phyloP scores from a whole-genome alignment of 2,888 invertebrate genomes.

The Rosalia funebris region DNA sequence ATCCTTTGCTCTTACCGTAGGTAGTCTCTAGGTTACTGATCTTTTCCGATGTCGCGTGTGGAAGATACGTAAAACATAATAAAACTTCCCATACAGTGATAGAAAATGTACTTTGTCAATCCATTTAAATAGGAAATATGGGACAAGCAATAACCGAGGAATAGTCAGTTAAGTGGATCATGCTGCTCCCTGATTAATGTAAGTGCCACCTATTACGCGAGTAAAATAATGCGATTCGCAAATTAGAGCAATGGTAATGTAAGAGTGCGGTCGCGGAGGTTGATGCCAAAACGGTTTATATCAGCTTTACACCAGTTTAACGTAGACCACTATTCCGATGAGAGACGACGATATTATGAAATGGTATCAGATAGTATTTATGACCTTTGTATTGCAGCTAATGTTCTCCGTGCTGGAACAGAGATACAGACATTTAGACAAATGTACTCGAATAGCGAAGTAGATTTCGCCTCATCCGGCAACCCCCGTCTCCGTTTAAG shows the following conservation, averaged over 20 bases:
- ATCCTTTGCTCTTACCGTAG: too few species aligned
- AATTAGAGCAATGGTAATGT: constrained; percentile 15
- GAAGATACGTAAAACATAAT: too few species aligned
- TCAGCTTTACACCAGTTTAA: constrained; percentile 26
- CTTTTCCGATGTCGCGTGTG: too few species aligned
- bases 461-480: constrained; percentile 54
- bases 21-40: too few species aligned
- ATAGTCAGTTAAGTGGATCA: too few species aligned
- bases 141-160: too few species aligned
- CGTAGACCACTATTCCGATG: constrained; percentile 12
- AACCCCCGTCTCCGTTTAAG: constrained; percentile 50
- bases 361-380: constrained; percentile 31
- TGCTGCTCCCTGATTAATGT: neutral
- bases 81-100: too few species aligned
- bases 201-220: neutral
- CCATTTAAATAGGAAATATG: too few species aligned
- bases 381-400: constrained; percentile 51
- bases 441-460: constrained; percentile 52
- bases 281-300: constrained; percentile 24
- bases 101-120: too few species aligned
- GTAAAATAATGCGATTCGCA: neutral
- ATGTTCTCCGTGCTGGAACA: constrained; percentile 52
- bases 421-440: constrained; percentile 53
- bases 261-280: constrained; percentile 18
- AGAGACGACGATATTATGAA: constrained; percentile 24